Conservation (phyloP, 2,888 invertebrate genomes). For the Steinernema carpocapsae region DNA sequence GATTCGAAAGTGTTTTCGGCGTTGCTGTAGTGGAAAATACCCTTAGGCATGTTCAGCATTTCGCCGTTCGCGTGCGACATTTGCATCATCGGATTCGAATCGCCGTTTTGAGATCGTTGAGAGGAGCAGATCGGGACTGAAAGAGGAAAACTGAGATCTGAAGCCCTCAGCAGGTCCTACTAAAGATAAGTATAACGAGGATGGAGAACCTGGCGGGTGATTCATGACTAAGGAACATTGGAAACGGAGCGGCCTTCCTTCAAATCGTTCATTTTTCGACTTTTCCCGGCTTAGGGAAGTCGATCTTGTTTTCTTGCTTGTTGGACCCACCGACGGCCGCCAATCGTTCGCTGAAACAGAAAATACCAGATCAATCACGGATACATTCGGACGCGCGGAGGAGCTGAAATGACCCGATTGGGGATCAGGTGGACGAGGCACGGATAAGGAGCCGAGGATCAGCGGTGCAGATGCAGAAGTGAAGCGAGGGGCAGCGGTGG, state of each 20-base stretch:
- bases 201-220: background rate
- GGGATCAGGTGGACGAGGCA: too few species aligned
- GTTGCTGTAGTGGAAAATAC: slow-evolving; percentile 20
- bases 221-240: background rate
- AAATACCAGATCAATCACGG: background rate
- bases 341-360: slow-evolving; percentile 10
- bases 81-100: background rate
- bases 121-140: slow-evolving; percentile 5
- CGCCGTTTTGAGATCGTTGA: background rate
- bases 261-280: slow-evolving; percentile 7
- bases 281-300: slow-evolving; percentile 4
- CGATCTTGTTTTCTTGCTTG: background rate
- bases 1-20: slow-evolving; percentile 4
- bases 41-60: background rate
- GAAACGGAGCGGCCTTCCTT: background rate
- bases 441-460: too few species aligned
- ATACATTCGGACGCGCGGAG: background rate
- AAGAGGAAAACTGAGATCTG: background rate
- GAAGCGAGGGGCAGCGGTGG: background rate
- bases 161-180: background rate
- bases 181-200: background rate
- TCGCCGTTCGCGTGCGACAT: slow-evolving; percentile 21
- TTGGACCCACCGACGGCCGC: too few species aligned
- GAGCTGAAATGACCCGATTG: slow-evolving; percentile 12
- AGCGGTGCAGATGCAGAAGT: background rate